These are phyloP conservation scores for Bombyx mori DNA, from an alignment of 1,140 invertebrate species.

Conservation along the genomic window DNA sequence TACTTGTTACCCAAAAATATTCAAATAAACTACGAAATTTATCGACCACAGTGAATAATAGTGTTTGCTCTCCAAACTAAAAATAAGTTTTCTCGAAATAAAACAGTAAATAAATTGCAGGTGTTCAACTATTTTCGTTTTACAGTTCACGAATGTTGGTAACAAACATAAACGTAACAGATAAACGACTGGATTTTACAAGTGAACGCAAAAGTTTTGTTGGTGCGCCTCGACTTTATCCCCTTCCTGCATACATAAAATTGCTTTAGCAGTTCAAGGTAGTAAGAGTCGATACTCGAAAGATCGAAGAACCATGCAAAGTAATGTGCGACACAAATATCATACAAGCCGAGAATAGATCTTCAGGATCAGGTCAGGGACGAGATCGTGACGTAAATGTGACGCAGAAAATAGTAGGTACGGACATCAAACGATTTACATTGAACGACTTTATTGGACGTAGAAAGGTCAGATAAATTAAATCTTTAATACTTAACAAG, in stretches of 20 bases:
- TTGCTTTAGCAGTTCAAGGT: conserved; percentile 11
- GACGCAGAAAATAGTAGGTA: conserved; percentile 6
- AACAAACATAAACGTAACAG: conserved; percentile 16
- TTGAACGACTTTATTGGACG: no score
- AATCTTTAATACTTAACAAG: no score
- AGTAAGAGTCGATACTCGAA: neutral
- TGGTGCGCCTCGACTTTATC: conserved; percentile 4
- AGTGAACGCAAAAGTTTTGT: conserved; percentile 14
- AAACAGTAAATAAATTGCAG: neutral
- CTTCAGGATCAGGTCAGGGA: conserved; percentile 2
- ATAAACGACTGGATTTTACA: conserved; percentile 8
- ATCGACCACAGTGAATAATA: no score
- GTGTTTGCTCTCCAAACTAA: neutral
- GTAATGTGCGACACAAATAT: neutral
- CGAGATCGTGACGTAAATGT: conserved; percentile 15
- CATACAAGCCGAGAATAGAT: conserved; percentile 1
- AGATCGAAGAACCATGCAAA: neutral
- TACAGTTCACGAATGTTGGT: conserved; percentile 10
- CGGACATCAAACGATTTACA: neutral
- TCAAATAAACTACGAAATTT: neutral
- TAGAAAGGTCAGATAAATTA: no score
- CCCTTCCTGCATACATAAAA: conserved; percentile 5
- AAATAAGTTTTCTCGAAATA: conserved; percentile 1
- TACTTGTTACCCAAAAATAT: neutral
- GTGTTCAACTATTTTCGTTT: conserved; percentile 18